Base-by-base conservation (phyloP, 2,888 invertebrate genomes). In the Acheta domesticus region DNA sequence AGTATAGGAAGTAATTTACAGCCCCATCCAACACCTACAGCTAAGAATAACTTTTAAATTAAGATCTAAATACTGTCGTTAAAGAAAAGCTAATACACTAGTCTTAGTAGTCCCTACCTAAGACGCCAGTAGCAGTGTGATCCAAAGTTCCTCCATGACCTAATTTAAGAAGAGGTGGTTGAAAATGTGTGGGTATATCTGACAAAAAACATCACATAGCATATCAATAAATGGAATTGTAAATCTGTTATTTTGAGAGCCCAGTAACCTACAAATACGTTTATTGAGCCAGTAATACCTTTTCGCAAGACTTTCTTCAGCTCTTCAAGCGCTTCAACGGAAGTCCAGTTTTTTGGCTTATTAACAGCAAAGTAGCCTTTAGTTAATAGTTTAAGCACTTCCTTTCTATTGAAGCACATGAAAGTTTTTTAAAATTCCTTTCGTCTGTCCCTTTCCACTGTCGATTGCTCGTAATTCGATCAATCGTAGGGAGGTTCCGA, bases 111-210 rank as follows among this genome's bases (percentile, higher is more conserved):
- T 36, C 36, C 36, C 8, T 8, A 84, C 84, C 84, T 80, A 85
- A 78, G 20, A 85, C 84, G 8, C 85, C 85, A 12, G 83, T 82
- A 4, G 84, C 85, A 49, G 82, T 83, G 50, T 81, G 81, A 81
- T 85, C 85, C 49, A 85, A 81, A 1, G 84, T 84, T n/a, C 85
- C 85, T 5, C 85, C 85, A 82, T 85, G 85, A 2, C 85, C 85
- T 75, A 85, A 80, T 79, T 83, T 83, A 1, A 85, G 74, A 19
- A 80, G n/a, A 12, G 77, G 23, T 2, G 83, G 82, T 3, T 79
- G 81, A 77, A 76, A 76, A 20, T 79, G 80, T 8, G 79, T 80
- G 19, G 76, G 75, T 11, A 77, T 48, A 48, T 80, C 81, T 81
- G 50, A 1, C 78, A 74, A 20, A 19, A 23, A 74, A 74, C 16